phyloP scores from a whole-genome alignment of 53 echinoderm and acorn worm species.

The Arbacia lixula region DNA sequence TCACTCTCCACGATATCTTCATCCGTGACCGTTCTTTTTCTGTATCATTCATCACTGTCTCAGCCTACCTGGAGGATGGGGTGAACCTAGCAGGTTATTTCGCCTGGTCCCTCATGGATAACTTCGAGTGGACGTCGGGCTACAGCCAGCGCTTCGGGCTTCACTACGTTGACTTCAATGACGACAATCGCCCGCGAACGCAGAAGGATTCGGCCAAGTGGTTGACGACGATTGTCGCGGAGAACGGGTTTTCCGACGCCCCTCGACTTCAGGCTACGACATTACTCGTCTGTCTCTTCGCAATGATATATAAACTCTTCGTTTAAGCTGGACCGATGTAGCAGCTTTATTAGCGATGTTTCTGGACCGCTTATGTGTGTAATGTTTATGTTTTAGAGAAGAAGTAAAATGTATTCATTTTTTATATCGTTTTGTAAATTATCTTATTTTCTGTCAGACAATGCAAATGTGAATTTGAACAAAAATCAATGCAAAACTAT shows the following conservation, averaged over 20 bases:
- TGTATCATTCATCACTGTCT: too few relatives aligned
- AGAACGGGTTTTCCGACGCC: conserved; percentile 74
- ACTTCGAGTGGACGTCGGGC: conserved; percentile 95
- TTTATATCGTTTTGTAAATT: too few relatives aligned
- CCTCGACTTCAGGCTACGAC: conserved; percentile 1
- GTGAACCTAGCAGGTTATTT: conserved; percentile 81
- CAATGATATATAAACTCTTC: conserved; percentile 32
- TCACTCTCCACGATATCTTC: too few relatives aligned
- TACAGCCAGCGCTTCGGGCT: conserved; percentile 92
- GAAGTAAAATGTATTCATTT: too few relatives aligned
- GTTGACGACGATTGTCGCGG: conserved; percentile 68
- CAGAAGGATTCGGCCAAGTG: conserved; percentile 73
- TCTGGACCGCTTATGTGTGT: neutral
- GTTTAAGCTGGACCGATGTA: neutral
- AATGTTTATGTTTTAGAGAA: too few relatives aligned
- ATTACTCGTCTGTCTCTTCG: conserved; percentile 1
- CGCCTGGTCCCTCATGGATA: conserved; percentile 97
- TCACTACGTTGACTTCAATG: conserved; percentile 89
- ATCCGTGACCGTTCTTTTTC: too few relatives aligned
- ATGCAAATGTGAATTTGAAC: too few relatives aligned
- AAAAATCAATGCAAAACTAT: too few relatives aligned
- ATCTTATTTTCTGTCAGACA: too few relatives aligned
- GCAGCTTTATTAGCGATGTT: neutral
- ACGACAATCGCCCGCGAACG: conserved; percentile 66
- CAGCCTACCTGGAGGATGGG: conserved; percentile 69